Evolutionary conservation across 2,888 invertebrate genomes (phyloP).

Genomic region (Trimorus sp.): DNA sequence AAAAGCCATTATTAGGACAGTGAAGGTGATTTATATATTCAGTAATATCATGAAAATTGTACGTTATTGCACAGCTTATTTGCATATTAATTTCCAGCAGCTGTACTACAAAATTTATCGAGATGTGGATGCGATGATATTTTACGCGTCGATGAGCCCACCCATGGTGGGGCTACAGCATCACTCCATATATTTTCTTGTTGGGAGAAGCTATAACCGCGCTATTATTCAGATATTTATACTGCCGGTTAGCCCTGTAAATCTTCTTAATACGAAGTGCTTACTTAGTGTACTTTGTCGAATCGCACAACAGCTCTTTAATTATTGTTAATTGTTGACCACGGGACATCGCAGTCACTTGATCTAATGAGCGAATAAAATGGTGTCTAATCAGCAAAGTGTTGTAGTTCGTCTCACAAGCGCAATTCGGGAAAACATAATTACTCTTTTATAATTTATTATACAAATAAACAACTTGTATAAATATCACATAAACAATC

Average conservation of each 20-base stretch:
- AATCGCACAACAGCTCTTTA: conserved; percentile 66
- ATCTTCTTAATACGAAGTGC: conserved; percentile 77
- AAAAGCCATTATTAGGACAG: conserved; percentile 52
- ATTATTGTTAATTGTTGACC: conserved; percentile 42
- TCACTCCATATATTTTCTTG: conserved; percentile 78
- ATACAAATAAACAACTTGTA: too few species aligned
- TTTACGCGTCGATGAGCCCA: conserved; percentile 75
- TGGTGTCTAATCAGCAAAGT: too few species aligned
- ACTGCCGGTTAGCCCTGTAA: conserved; percentile 74
- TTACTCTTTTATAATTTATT: too few species aligned
- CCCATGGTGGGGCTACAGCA: conserved; percentile 71
- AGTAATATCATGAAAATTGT: conserved; percentile 61
- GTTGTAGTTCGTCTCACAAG: too few species aligned
- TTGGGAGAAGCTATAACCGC: conserved; percentile 74
- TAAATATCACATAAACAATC: too few species aligned
- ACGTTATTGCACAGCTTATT: conserved; percentile 68
- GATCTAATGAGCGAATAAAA: not conserved
- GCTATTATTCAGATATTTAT: conserved; percentile 79
- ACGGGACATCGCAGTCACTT: conserved; percentile 20
- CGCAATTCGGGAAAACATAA: too few species aligned
- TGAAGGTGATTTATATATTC: conserved; percentile 51
- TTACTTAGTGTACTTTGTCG: conserved; percentile 76
- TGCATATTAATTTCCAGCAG: conserved; percentile 76
- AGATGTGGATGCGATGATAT: conserved; percentile 78
- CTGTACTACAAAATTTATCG: conserved; percentile 78